Base-by-base conservation (phyloP, 2,888 invertebrate genomes). In the Epirrita christyi region DNA sequence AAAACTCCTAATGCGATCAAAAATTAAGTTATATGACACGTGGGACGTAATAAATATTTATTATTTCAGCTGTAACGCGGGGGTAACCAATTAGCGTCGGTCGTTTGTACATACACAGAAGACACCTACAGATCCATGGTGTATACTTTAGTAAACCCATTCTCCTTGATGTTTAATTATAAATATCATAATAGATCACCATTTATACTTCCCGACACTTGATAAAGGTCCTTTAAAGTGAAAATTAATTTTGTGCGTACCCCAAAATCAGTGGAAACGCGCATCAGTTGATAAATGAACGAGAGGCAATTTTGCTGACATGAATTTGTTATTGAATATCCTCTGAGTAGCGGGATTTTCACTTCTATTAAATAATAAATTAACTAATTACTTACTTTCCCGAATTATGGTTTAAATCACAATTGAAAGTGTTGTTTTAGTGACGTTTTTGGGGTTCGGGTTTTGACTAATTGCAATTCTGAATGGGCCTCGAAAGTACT, bases 381-480 rank as follows among this genome's bases (percentile, higher is more conserved):
- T 66, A 75, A 74, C 70, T 70, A 70, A 71, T 75, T 66, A 69
- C 64, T 71, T 69, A 72, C 72, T 75, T 66, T 66, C 64, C 66
- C 67, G 67, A 45, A 68, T 69, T 71, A 66, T 60, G 34, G 47
- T 51, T 51, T 61, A 62, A 21, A 3, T 21, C 21, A 21, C 21
- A 21, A 63, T 61, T 66, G 66, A 64, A 65, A 64, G 59, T 64
- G 63, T 64, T 60, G 50, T 54, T 57, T 63, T 52, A 60, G 71
- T 80, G 76, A 78, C 78, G 76, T 75, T 76, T 78, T 73, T 70
- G 69, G 72, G 67, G 66, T 72, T 74, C 68, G 59, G 65, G 68
- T 71, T 72, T 58, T 68, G 62, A 73, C 81, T 86, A 81, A 88
- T 88, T 88, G 78, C 78, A 70, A 88, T 88, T 88, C 88, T 70